These are phyloP conservation scores for Spicauda simplicius DNA, from an alignment of 2,888 invertebrate genomes.

Conservation along the genomic window DNA sequence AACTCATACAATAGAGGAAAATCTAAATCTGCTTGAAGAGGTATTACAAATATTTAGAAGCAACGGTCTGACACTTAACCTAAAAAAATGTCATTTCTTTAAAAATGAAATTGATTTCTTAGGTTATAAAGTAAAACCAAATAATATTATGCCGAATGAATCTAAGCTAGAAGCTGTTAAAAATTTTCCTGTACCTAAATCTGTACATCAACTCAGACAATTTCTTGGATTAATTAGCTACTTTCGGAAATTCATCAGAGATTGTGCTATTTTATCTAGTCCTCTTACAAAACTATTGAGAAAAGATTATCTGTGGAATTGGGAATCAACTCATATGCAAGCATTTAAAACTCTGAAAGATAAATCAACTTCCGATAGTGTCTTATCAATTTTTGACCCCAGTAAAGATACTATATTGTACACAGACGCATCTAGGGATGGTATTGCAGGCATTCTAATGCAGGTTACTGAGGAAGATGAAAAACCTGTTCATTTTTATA, in stretches of 20 bases:
- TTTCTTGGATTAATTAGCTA: constrained; percentile 48
- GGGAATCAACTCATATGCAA: background rate
- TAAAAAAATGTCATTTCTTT: constrained; percentile 47
- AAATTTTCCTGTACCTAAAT: constrained; percentile 42
- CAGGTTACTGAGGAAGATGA: constrained; percentile 37
- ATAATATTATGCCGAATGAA: constrained; percentile 40
- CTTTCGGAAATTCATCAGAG: constrained; percentile 51
- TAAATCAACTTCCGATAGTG: background rate
- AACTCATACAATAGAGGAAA: background rate
- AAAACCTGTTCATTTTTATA: too few relatives aligned
- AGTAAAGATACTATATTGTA: background rate
- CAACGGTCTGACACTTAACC: constrained; percentile 45
- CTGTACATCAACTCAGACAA: constrained; percentile 43
- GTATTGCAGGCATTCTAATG: constrained; percentile 10
- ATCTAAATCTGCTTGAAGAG: constrained; percentile 4
- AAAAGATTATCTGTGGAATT: background rate
- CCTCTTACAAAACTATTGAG: constrained; percentile 41
- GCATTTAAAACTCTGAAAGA: constrained; percentile 8
- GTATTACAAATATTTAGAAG: constrained; percentile 39
- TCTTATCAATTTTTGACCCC: constrained; percentile 9
- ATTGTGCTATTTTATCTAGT: constrained; percentile 47
- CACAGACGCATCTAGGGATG: constrained; percentile 10
- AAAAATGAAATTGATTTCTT: constrained; percentile 44
- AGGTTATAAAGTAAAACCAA: constrained; percentile 42
- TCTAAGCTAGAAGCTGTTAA: constrained; percentile 43